phyloP scores from a whole-genome alignment of 1,140 invertebrate genomes.

The Phymastichus coffea region DNA sequence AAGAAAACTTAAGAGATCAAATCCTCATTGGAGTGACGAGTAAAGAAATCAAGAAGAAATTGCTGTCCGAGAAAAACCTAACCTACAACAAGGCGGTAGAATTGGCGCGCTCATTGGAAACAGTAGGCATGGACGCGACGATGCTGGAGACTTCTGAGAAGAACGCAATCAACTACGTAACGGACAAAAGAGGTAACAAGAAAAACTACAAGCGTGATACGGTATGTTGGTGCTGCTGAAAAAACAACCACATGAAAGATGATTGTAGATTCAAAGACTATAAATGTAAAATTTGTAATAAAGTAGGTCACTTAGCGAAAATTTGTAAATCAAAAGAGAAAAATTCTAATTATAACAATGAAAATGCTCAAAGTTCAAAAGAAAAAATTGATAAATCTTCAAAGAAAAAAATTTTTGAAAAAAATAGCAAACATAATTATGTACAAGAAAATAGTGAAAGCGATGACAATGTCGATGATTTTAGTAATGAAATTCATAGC shows the following conservation, averaged over 20 bases:
- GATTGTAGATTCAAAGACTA: too few species aligned
- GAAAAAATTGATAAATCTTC: neutral
- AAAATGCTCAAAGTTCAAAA: too few species aligned
- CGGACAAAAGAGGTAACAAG: neutral
- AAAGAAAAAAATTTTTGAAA: neutral
- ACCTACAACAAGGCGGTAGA: conserved; percentile 34
- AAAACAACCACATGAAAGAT: too few species aligned
- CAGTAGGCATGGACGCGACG: conserved; percentile 15
- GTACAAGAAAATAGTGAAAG: neutral
- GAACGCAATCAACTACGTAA: neutral
- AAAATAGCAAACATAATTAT: neutral
- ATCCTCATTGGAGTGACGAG: conserved; percentile 40
- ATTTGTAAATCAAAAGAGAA: neutral
- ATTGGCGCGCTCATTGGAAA: conserved; percentile 22
- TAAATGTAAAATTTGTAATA: too few species aligned
- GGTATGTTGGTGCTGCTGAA: neutral
- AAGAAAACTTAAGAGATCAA: conserved; percentile 36
- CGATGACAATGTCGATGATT: neutral
- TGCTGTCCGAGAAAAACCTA: conserved; percentile 32
- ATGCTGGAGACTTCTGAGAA: neutral
- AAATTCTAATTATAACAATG: too few species aligned
- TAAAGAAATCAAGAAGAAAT: conserved; percentile 29
- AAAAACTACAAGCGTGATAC: neutral
- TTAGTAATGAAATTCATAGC: neutral
- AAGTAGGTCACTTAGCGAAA: neutral